Conservation (phyloP, 1,140 invertebrate species). For the Sitodiplosis mosellana region DNA sequence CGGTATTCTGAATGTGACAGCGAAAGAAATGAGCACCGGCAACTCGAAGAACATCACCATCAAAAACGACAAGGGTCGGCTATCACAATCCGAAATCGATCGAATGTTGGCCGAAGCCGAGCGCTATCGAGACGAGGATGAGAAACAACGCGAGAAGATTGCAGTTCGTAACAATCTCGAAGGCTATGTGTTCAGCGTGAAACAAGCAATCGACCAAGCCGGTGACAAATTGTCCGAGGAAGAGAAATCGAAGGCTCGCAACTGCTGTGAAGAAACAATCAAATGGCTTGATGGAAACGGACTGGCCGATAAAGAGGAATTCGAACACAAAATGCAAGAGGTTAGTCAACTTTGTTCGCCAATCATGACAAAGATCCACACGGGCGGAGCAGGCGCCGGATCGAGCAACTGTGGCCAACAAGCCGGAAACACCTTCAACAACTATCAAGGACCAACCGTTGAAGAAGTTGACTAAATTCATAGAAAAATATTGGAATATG, state of each 20-base stretch:
- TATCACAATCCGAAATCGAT: slow-evolving; percentile 82
- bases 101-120: slow-evolving; percentile 71
- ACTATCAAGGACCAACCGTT: slow-evolving; percentile 36
- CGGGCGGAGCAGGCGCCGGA: slow-evolving; percentile 18
- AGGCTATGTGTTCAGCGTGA: slow-evolving; percentile 62
- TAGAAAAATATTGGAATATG: no score
- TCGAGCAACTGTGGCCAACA: slow-evolving; percentile 20
- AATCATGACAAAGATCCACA: slow-evolving; percentile 33
- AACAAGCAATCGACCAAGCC: slow-evolving; percentile 34
- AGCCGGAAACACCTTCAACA: slow-evolving; percentile 5
- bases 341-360: slow-evolving; percentile 29
- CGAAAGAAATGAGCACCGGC: slow-evolving; percentile 45
- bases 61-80: slow-evolving; percentile 81
- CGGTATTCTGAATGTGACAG: slow-evolving; percentile 48
- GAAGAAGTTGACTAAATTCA: slow-evolving; percentile 49
- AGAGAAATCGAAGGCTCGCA: slow-evolving; percentile 7
- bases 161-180: slow-evolving; percentile 64
- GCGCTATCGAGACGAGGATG: slow-evolving; percentile 49
- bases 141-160: slow-evolving; percentile 43
- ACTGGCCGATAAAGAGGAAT: slow-evolving; percentile 39
- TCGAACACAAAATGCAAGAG: slow-evolving; percentile 33
- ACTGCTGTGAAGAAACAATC: slow-evolving; percentile 25
- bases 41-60: slow-evolving; percentile 64
- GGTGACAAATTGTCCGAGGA: slow-evolving; percentile 13
- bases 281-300: slow-evolving; percentile 39